Evolutionary conservation across 1,140 invertebrate species (phyloP), one percentile per base, ranked within the genome.

Genomic region (Drosophila kepulauana): DNA sequence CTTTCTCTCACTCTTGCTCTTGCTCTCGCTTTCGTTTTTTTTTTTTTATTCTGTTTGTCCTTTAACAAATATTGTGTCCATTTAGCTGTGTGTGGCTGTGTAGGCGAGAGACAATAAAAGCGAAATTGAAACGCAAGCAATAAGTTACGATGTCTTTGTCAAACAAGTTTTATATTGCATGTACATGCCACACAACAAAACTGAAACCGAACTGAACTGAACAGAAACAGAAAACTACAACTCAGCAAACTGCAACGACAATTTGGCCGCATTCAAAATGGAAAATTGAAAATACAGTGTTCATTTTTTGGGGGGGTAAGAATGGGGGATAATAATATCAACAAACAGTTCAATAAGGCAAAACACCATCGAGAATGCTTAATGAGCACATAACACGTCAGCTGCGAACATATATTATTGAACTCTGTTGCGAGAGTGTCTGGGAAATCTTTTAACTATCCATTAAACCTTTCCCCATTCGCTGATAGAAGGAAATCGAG

Each of bases 161-260:
- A 82, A 84, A 75, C 66, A 87, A 79, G 68, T 75, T 82, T 79
- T 76, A 73, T 69, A 81, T 87, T 86, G 79, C 82, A 68, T 87
- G 67, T 78, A 70, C 75, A 75, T 68, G 78, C 75, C 62, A 58
- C 54, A 52, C 49, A 35, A 38, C 52, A 56, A 25, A 33, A 28
- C 51, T 2, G 28, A 54, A 38, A 25, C 20, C 0, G 20, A 25
- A 25, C 20, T 25, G 20, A 25, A 25, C 20, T 25, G 51, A 33
- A 28, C 51, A 0, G 28, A 54, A 25, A 25, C 20, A 3, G 20
- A 25, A 25, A 28, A 30, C 35, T 38, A 38, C 35, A 64, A n/a
- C n/a, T 33, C 49, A 15, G 20, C 35, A 28, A 35, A 15, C 43
- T n/a, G 52, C 72, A 61, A 63, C 64, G 49, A 8, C 46, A 48